Conservation (phyloP, 2,888 invertebrate genomes). For the Apotomis turbidana region DNA sequence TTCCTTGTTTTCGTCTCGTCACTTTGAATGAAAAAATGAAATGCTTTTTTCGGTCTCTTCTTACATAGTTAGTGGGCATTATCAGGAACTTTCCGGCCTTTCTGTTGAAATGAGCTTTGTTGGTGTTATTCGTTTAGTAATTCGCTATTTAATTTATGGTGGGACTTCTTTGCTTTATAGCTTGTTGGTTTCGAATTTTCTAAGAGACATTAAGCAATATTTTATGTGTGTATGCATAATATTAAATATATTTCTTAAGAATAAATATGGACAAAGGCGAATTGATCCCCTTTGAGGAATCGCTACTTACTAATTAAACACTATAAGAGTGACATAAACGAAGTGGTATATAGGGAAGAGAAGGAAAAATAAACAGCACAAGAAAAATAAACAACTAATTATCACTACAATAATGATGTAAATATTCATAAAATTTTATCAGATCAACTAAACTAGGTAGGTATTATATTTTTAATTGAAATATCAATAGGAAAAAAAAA, state of each 20-base stretch:
- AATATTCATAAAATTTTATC: no score
- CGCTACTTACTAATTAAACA: no score
- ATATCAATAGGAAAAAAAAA: background rate
- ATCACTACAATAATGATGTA: no score
- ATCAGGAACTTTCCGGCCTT: slow-evolving; percentile 40
- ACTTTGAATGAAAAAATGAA: slow-evolving; percentile 60
- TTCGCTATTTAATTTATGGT: slow-evolving; percentile 30
- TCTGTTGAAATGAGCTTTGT: slow-evolving; percentile 40
- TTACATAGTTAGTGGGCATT: slow-evolving; percentile 52
- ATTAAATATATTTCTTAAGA: no score
- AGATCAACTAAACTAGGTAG: background rate
- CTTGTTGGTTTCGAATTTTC: slow-evolving; percentile 12
- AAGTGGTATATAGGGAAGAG: no score
- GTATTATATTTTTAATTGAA: background rate
- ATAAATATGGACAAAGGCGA: no score
- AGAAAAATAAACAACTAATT: no score
- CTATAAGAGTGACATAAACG: no score
- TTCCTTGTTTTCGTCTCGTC: slow-evolving; percentile 60
- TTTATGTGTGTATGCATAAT: background rate
- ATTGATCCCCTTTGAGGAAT: no score
- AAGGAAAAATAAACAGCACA: no score
- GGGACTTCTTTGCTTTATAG: background rate
- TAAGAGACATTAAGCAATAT: background rate
- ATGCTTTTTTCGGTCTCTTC: slow-evolving; percentile 55
- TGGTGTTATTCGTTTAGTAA: slow-evolving; percentile 39